A percentile compares a stretch with the other conserved stretches of the same genome.
Evolutionary conservation across 2,888 invertebrate genomes (phyloP).

Genomic region (Mellilla xanthometata): DNA sequence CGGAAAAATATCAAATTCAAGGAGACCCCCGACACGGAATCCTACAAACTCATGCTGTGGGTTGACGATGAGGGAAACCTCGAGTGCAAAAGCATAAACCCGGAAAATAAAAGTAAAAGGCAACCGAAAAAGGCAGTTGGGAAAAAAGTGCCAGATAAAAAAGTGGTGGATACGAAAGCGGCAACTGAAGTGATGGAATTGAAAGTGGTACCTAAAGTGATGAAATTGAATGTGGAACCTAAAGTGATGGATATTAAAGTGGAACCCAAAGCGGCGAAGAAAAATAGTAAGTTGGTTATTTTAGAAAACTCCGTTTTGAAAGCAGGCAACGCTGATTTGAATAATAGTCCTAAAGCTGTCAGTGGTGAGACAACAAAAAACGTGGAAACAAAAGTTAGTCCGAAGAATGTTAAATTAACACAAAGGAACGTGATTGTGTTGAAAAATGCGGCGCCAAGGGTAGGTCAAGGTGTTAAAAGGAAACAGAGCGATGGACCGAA

Average conservation of each 20-base stretch:
- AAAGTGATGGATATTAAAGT: not conserved
- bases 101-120: slow-evolving; percentile 1
- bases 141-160: not conserved
- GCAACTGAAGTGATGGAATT: not conserved
- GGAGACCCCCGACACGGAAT: not conserved
- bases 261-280: not conserved
- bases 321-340: not conserved
- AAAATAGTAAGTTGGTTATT: slow-evolving; percentile 16
- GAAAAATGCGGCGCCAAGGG: not conserved
- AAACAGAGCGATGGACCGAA: not conserved
- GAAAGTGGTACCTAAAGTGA: not conserved
- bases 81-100: slow-evolving; percentile 22
- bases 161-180: not conserved
- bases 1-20: slow-evolving; percentile 19
- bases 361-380: not conserved
- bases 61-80: slow-evolving; percentile 44
- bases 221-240: no score
- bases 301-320: slow-evolving; percentile 19
- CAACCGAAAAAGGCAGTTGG: not conserved
- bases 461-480: not conserved
- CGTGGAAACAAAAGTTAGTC: slow-evolving; percentile 1
- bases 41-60: slow-evolving; percentile 43
- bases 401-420: not conserved
- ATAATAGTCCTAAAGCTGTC: no score
- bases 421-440: not conserved